Percentiles rank a stretch among this genome's conserved stretches.
phyloP scores from a whole-genome alignment of 35 echinoderm and acorn worm genomes.

The Apostichopus californicus region DNA sequence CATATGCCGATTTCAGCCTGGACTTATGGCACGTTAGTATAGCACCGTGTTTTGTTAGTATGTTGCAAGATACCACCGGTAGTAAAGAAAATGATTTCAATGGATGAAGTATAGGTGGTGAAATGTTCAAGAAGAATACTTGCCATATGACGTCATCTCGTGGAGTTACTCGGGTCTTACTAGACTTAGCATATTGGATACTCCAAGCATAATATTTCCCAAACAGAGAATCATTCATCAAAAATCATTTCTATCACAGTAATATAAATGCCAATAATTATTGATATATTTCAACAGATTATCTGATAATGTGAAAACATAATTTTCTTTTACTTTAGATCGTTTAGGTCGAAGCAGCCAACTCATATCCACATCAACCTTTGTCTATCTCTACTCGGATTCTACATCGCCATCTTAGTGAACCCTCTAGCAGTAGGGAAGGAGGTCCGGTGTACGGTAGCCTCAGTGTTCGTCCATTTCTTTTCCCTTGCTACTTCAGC shows the following conservation, averaged over 20 bases:
- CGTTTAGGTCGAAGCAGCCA: constrained; percentile 15
- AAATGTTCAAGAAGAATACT: not conserved
- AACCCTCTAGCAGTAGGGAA: not conserved
- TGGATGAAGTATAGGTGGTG: too few species aligned
- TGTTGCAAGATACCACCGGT: too few species aligned
- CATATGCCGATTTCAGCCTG: too few species aligned
- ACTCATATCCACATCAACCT: constrained; percentile 38
- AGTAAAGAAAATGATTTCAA: too few species aligned
- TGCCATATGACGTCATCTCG: not conserved
- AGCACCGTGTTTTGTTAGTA: too few species aligned
- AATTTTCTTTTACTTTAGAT: not conserved
- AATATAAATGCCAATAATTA: not conserved
- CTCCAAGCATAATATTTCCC: too few species aligned
- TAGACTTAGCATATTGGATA: too few species aligned
- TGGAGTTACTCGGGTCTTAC: too few species aligned
- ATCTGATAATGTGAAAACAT: too few species aligned
- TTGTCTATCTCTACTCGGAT: constrained; percentile 26
- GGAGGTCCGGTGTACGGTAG: not conserved
- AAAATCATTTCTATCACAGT: too few species aligned
- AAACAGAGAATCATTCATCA: too few species aligned
- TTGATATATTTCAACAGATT: not conserved
- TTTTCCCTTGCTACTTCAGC: not conserved
- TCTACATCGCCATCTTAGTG: constrained; percentile 36
- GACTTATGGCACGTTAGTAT: too few species aligned
- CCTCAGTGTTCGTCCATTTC: constrained; percentile 4